phyloP scores from a whole-genome alignment of 2,113 vertebrate species.

The Colius striatus region DNA sequence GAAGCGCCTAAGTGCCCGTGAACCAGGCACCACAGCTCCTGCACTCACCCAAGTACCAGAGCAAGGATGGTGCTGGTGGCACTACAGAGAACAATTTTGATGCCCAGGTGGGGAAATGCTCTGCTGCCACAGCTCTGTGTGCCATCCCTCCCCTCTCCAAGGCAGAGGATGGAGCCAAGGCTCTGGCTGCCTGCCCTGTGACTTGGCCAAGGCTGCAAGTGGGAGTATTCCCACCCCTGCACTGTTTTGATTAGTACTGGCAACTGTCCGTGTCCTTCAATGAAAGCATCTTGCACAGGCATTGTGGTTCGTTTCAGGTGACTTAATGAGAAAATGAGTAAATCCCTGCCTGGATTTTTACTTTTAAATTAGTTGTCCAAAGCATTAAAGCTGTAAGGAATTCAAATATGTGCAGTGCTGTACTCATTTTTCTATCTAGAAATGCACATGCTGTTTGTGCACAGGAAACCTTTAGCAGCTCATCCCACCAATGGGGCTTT shows the following conservation, averaged over 20 bases:
- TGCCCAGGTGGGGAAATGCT: accelerated
- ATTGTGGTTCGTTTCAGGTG: neutral
- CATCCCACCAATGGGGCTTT: neutral
- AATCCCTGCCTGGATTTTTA: neutral
- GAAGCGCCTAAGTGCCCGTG: accelerated
- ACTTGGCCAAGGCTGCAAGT: neutral
- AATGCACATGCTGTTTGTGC: neutral
- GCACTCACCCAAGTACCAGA: accelerated
- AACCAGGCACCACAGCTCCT: neutral
- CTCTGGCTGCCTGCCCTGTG: neutral
- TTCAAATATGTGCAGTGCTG: neutral
- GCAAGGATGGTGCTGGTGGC: neutral
- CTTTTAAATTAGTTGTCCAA: neutral
- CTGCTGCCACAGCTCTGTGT: neutral
- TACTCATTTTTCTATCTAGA: neutral
- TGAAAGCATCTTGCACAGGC: neutral
- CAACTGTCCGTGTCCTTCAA: neutral
- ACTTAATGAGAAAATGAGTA: neutral
- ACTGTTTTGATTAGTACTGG: neutral
- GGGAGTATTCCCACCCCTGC: neutral
- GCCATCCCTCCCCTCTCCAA: accelerated
- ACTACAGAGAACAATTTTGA: neutral
- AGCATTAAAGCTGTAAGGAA: neutral
- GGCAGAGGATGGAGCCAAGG: neutral
- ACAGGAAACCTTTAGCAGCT: neutral